Evolutionary conservation across 64 coral and sea anemone species (phyloP).

Genomic region (Orbicella faveolata): DNA sequence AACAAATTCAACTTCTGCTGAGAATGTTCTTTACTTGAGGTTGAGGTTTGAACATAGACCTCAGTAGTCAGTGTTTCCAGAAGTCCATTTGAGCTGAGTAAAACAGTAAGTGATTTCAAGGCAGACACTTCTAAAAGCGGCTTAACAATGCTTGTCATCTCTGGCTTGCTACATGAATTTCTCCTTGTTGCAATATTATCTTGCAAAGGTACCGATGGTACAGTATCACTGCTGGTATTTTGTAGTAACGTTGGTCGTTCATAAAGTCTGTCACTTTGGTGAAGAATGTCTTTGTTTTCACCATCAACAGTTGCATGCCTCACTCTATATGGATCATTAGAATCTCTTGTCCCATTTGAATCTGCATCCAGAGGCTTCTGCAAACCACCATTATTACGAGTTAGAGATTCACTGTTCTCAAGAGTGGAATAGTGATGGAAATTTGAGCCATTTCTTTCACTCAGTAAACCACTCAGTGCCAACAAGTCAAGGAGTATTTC

Average conservation of each 20-base stretch:
- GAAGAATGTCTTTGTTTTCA: background rate
- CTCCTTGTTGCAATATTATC: background rate
- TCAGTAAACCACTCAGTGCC: constrained; percentile 57
- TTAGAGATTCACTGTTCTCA: background rate
- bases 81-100: constrained; percentile 40
- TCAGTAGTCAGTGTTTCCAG: constrained; percentile 43
- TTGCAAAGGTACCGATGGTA: too few species aligned
- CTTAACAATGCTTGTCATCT: background rate
- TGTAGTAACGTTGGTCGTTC: background rate
- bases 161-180: background rate
- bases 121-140: constrained; percentile 14
- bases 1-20: constrained; percentile 1
- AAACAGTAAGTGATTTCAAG: constrained; percentile 22
- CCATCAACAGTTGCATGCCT: background rate
- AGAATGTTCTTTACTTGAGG: background rate
- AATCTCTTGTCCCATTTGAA: background rate
- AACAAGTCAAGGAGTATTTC: constrained; percentile 69
- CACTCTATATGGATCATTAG: too few species aligned
- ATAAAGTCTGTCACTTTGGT: background rate
- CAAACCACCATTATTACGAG: too few species aligned
- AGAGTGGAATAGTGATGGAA: background rate
- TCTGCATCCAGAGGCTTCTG: background rate
- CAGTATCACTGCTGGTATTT: background rate
- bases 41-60: constrained; percentile 38
- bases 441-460: background rate